Conservation (phyloP, 2,797 vertebrate genomes). For the Gymnothorax javanicus region DNA sequence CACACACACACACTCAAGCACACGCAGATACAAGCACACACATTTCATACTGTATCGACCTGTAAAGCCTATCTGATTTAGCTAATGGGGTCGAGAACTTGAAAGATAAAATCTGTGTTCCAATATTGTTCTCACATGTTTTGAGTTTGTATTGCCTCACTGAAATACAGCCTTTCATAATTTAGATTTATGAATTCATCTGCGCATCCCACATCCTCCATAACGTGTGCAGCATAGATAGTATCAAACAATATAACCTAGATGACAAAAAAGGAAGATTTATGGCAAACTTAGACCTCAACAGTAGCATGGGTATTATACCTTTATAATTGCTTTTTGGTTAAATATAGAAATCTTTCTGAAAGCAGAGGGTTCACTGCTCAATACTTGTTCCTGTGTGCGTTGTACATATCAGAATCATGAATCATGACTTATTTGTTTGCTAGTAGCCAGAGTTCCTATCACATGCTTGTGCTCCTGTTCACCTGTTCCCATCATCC, state of each 20-base stretch:
- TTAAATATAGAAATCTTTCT: not conserved
- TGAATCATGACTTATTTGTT: not conserved
- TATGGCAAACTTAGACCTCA: not conserved
- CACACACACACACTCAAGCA: constrained; percentile 26
- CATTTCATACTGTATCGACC: not conserved
- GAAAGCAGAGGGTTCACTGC: not conserved
- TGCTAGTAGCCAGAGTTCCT: not conserved
- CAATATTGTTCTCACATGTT: not conserved
- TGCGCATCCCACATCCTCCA: not conserved
- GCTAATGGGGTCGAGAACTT: not conserved
- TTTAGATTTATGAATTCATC: not conserved
- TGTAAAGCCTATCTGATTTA: not conserved
- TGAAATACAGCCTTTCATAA: not conserved
- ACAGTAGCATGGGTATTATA: not conserved
- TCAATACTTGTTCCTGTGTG: not conserved
- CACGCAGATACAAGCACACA: constrained; percentile 3
- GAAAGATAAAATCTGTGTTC: too few relatives aligned
- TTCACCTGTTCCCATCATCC: not conserved
- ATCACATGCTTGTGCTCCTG: not conserved
- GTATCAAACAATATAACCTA: not conserved
- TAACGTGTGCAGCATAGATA: not conserved
- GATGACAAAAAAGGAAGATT: not conserved
- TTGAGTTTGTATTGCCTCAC: not conserved
- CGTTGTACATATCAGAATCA: not conserved
- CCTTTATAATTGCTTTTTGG: not conserved